Evolutionary conservation across 2,888 invertebrate genomes (phyloP).

Genomic region (Brenthis ino): DNA sequence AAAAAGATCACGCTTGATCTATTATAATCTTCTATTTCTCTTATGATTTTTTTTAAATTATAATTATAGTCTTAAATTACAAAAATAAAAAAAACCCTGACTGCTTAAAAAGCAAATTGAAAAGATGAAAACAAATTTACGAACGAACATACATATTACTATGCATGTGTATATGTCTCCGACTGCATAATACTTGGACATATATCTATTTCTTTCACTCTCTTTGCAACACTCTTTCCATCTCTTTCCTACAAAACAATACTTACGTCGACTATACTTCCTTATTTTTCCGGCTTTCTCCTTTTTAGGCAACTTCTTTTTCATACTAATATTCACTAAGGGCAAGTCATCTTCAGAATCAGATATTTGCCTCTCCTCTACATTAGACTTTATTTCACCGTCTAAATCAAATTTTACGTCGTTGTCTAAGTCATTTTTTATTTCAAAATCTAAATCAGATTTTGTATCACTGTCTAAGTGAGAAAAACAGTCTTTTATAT

Average conservation of each 20-base stretch:
- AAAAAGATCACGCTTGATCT: no score
- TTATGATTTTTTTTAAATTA: no score
- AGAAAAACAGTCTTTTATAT: constrained; percentile 8
- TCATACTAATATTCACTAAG: constrained; percentile 43
- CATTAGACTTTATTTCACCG: no score
- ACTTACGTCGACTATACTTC: constrained; percentile 13
- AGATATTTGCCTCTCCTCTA: constrained; percentile 27
- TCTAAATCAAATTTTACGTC: constrained; percentile 9
- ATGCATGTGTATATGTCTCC: no score
- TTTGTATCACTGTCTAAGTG: constrained; percentile 6
- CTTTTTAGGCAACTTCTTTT: constrained; percentile 32
- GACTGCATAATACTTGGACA: no score
- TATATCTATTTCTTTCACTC: not conserved
- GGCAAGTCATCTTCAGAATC: constrained; percentile 58
- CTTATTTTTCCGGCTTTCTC: constrained; percentile 26
- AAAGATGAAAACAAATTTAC: no score
- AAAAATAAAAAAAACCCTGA: no score
- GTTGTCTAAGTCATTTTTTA: constrained; percentile 2
- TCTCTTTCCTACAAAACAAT: constrained; percentile 16
- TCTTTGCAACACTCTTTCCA: constrained; percentile 16
- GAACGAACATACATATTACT: no score
- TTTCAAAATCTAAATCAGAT: not conserved
- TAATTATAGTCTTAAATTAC: no score
- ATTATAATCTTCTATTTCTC: no score
- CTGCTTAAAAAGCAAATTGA: no score